Percentiles rank a stretch among this genome's conserved stretches.
Conservation (phyloP, 2,113 vertebrate genomes). For the Plectropomus leopardus region DNA sequence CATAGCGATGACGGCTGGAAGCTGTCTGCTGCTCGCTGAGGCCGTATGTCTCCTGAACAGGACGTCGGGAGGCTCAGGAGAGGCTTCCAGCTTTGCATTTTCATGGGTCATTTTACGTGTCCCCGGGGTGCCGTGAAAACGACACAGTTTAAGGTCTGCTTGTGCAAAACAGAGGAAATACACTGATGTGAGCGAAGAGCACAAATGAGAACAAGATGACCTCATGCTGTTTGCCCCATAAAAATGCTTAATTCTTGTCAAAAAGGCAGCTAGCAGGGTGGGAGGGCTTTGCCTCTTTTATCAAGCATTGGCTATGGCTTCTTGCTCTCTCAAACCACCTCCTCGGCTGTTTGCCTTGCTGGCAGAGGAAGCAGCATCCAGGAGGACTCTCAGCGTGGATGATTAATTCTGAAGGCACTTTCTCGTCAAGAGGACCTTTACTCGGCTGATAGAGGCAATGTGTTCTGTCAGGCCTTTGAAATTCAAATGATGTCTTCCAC, state of each 20-base stretch:
- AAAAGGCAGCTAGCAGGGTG: slow-evolving; percentile 20
- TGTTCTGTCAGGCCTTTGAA: slow-evolving; percentile 78
- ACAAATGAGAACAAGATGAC: slow-evolving; percentile 57
- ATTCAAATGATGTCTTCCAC: slow-evolving; percentile 78
- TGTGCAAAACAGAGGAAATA: slow-evolving; percentile 35
- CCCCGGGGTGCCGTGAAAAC: slow-evolving; percentile 49
- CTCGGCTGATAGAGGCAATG: slow-evolving; percentile 58
- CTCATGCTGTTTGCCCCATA: slow-evolving; percentile 46
- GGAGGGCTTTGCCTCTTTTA: slow-evolving; percentile 19
- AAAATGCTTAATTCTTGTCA: slow-evolving; percentile 46
- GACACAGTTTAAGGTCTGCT: slow-evolving; percentile 47
- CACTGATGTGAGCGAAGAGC: slow-evolving; percentile 33
- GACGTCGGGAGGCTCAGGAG: slow-evolving; percentile 31
- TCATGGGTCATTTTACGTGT: slow-evolving; percentile 66
- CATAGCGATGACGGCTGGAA: slow-evolving; percentile 64
- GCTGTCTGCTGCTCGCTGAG: slow-evolving; percentile 46
- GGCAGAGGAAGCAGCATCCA: slow-evolving; percentile 54
- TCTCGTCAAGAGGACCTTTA: slow-evolving; percentile 70
- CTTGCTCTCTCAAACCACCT: slow-evolving; percentile 27
- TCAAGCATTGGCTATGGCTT: slow-evolving; percentile 6
- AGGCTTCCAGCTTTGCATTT: slow-evolving; percentile 48
- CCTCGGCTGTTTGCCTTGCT: slow-evolving; percentile 29
- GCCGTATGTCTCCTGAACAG: slow-evolving; percentile 49
- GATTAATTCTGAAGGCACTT: slow-evolving; percentile 73
- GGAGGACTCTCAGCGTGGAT: slow-evolving; percentile 58